Evolutionary conservation across 2,888 invertebrate genomes (phyloP).

Genomic region (Hedya salicella): DNA sequence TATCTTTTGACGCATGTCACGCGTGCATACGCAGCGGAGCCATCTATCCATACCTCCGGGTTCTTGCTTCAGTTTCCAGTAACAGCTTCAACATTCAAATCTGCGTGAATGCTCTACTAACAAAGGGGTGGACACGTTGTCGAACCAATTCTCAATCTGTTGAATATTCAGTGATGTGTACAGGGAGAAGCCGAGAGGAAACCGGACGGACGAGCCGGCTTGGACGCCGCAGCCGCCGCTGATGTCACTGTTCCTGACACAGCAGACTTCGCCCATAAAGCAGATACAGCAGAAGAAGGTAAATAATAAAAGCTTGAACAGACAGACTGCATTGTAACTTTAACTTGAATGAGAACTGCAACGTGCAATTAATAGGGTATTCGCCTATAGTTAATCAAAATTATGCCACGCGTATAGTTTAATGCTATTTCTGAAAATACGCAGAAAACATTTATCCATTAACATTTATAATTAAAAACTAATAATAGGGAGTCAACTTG

Average conservation of each 20-base stretch:
- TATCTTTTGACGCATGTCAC: conserved; percentile 11
- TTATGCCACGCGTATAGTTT: too few relatives aligned
- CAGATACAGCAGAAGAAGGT: conserved; percentile 88
- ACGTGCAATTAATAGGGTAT: too few relatives aligned
- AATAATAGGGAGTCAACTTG: too few relatives aligned
- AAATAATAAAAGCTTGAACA: neutral
- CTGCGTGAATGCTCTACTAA: conserved; percentile 28
- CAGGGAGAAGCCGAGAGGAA: conserved; percentile 77
- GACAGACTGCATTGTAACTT: too few relatives aligned
- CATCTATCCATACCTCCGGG: neutral
- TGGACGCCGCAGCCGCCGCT: conserved; percentile 92
- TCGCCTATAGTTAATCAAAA: too few relatives aligned
- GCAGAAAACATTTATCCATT: too few relatives aligned
- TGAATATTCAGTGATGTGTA: conserved; percentile 72
- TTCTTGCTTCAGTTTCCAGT: neutral
- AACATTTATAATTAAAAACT: too few relatives aligned
- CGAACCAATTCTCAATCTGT: conserved; percentile 51
- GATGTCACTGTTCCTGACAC: conserved; percentile 90
- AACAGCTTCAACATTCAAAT: neutral
- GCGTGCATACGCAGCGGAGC: too few relatives aligned
- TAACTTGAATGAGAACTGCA: too few relatives aligned
- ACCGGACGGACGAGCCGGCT: conserved; percentile 62
- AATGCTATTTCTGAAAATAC: too few relatives aligned
- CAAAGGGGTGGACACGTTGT: conserved; percentile 22
- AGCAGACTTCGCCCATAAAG: conserved; percentile 88